phyloP scores from a whole-genome alignment of 1,140 invertebrate genomes.

The Papilio machaon region DNA sequence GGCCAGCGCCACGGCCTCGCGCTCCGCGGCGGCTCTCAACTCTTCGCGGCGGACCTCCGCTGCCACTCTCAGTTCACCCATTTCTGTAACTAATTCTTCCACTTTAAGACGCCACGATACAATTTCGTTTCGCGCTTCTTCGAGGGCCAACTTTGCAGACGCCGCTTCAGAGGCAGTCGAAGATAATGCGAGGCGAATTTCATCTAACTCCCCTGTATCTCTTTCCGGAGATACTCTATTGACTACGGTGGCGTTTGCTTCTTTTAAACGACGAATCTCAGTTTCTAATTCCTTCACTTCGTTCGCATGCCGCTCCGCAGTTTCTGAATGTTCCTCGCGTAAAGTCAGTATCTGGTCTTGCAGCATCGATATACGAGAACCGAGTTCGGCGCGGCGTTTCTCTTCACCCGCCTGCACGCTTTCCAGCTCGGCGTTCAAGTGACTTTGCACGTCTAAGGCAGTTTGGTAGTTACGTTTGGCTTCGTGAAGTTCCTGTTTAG shows the following conservation, averaged over 20 bases:
- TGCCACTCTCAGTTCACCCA: conserved; percentile 62
- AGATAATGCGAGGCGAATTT: conserved; percentile 55
- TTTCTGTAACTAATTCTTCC: conserved; percentile 65
- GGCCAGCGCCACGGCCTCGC: conserved; percentile 62
- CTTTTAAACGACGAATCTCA: conserved; percentile 66
- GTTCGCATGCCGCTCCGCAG: conserved; percentile 54
- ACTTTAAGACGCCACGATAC: conserved; percentile 63
- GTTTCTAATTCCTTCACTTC: conserved; percentile 65
- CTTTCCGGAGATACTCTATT: conserved; percentile 58
- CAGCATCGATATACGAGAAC: conserved; percentile 54
- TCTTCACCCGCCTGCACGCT: conserved; percentile 68
- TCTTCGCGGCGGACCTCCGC: conserved; percentile 65
- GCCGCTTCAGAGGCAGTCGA: conserved; percentile 56
- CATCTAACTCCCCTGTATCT: conserved; percentile 69
- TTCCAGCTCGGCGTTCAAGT: conserved; percentile 75
- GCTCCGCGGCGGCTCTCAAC: conserved; percentile 58
- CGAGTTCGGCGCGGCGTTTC: conserved; percentile 61
- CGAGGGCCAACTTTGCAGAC: conserved; percentile 58
- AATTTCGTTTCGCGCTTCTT: conserved; percentile 60
- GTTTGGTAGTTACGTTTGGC: conserved; percentile 71
- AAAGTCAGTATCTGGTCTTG: conserved; percentile 73
- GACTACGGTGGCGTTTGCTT: conserved; percentile 54
- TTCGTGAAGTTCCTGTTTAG: conserved; percentile 78
- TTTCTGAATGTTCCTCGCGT: conserved; percentile 59
- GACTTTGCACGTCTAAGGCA: conserved; percentile 75